Percentiles rank a stretch among this genome's conserved stretches.
Conservation (phyloP, 2,888 invertebrate species). For the Cybosia mesomella region DNA sequence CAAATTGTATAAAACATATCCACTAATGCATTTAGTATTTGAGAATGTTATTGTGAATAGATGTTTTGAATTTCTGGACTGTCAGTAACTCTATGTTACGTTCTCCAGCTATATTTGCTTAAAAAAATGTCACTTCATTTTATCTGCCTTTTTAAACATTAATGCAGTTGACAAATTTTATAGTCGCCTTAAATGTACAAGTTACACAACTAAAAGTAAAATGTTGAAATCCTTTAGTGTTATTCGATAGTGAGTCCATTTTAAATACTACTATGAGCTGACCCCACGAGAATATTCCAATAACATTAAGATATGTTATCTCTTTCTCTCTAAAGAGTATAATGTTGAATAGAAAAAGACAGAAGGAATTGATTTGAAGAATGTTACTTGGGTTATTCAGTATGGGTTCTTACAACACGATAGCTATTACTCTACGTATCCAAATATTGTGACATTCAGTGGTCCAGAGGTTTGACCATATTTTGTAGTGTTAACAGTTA, state of each 20-base stretch:
- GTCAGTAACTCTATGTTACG: constrained; percentile 17
- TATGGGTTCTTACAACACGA: not conserved
- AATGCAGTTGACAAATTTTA: too few species aligned
- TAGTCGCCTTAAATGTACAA: not conserved
- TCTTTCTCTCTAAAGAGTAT: not conserved
- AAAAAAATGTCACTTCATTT: not conserved
- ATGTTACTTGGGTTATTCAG: not conserved
- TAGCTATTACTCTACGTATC: constrained; percentile 11
- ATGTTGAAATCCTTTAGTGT: not conserved
- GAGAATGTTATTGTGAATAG: constrained; percentile 29
- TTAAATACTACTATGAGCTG: not conserved
- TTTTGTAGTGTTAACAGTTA: constrained; percentile 44
- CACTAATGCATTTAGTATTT: constrained; percentile 51
- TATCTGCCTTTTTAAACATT: not conserved
- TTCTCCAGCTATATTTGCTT: not conserved
- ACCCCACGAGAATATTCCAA: not conserved
- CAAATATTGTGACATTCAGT: constrained; percentile 18
- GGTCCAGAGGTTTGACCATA: constrained; percentile 32
- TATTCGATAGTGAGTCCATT: not conserved
- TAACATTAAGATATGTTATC: not conserved
- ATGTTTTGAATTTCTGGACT: constrained; percentile 29
- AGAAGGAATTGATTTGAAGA: not conserved
- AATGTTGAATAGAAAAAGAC: not conserved
- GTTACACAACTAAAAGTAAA: not conserved
- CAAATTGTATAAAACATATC: constrained; percentile 42